Base-by-base conservation (phyloP, 2,888 invertebrate species). In the Adela reaumurella region DNA sequence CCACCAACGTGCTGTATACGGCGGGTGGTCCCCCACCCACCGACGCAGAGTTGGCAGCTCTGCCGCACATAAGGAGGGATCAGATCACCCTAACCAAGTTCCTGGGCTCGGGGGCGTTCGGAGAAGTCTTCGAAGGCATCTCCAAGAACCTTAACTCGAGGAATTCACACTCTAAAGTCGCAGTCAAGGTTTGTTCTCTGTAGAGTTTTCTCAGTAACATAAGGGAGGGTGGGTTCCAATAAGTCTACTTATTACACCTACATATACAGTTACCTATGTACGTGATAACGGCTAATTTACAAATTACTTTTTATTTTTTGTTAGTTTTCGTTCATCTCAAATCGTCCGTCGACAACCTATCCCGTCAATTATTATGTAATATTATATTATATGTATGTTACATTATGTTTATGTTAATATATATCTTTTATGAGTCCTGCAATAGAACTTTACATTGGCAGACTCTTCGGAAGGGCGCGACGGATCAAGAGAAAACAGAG, bases 41-140 rank as follows among this genome's bases (percentile, higher is more conserved):
- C 11, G 89, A 91, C 62, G 86, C 87, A 11, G 92, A 92, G 55
- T 81, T 92, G 53, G 87, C 90, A 2, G 81, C 88, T 46, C 68
- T 96, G 49, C 95, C 97, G 0, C 93, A 93, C 66, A 91, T 97
- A 51, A 83, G 87, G 35, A 84, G 92, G 52, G 91, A 90, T 54
- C 93, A 95, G 64, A 90, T 98, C 50, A 90, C 89, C 0, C 73
- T 95, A 20, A 88, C 88, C 14, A 92, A 92, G 62, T 94, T 95
- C 64, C 80, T 99, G 48, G 98, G 97, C 0, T 92, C 93, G 51
- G 98, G 98, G 0, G 97, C 97, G 1, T 99, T 98, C 62, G 98
- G 98, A 0, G 96, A 97, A 71, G 98, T 98, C 1, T 96, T 92
- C 65, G 94, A 96, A 74, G 98, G 97, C 0, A 82, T 89, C 52